These are phyloP conservation scores for Meriones psammophilus DNA, from an alignment of 2,797 vertebrate genomes.

Conservation along the genomic window DNA sequence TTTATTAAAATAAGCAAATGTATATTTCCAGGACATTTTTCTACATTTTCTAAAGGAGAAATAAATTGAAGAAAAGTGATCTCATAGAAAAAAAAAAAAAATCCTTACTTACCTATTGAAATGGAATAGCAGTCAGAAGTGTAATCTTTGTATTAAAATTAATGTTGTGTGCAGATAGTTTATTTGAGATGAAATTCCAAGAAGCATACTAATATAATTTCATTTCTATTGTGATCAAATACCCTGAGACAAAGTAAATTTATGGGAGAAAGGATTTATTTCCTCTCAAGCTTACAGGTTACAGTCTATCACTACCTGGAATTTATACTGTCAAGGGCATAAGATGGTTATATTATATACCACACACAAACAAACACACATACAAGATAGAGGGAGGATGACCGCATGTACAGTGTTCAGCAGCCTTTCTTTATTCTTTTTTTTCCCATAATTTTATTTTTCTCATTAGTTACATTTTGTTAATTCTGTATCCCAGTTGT, in stretches of 20 bases:
- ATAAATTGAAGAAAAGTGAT: accelerated
- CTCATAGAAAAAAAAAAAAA: neutral
- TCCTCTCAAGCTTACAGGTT: neutral
- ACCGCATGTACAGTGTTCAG: neutral
- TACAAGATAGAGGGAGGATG: neutral
- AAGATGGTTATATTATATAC: neutral
- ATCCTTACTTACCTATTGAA: neutral
- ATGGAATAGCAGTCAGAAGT: neutral
- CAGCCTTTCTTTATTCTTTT: neutral
- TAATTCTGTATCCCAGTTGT: no score
- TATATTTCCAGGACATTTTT: neutral
- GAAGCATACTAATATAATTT: neutral
- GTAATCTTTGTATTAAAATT: neutral
- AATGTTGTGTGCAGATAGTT: neutral
- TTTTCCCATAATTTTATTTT: no score
- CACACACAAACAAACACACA: no score
- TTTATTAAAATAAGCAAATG: neutral
- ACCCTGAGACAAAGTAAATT: neutral
- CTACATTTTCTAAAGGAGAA: neutral
- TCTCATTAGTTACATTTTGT: no score
- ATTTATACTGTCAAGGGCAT: neutral
- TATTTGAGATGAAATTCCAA: neutral
- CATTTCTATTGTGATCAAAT: neutral
- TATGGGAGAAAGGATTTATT: neutral
- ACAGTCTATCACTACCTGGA: neutral